Evolutionary conservation across 2,888 invertebrate genomes (phyloP).

Genomic region (Oscheius sp.): DNA sequence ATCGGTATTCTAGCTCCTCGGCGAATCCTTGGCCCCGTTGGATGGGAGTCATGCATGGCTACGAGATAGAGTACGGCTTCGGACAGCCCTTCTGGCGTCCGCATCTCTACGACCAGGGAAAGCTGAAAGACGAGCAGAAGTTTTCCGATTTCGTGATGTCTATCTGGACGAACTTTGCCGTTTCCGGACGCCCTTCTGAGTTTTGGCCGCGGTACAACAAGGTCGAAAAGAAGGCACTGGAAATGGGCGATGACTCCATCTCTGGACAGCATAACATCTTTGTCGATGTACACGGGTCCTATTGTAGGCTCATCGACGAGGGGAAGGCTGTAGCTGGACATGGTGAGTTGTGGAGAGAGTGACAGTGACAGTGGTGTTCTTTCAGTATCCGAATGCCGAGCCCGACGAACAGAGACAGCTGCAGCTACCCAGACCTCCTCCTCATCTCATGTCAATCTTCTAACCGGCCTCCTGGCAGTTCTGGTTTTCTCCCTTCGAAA

Average conservation of each 20-base stretch:
- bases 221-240: conserved; percentile 67
- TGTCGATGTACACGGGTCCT: conserved; percentile 67
- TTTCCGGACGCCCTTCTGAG: conserved; percentile 83
- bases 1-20: conserved; percentile 60
- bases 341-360: conserved; percentile 8
- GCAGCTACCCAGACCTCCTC: conserved; percentile 25
- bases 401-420: conserved; percentile 32
- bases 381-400: conserved; percentile 43
- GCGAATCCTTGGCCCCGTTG: conserved; percentile 95
- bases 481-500: not conserved
- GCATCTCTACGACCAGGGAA: conserved; percentile 83
- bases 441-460: conserved; percentile 11
- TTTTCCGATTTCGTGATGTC: conserved; percentile 91
- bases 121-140: conserved; percentile 60
- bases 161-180: conserved; percentile 91
- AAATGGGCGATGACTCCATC: conserved; percentile 59
- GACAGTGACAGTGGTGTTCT: too few relatives aligned
- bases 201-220: conserved; percentile 71
- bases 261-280: conserved; percentile 59
- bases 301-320: conserved; percentile 69
- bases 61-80: conserved; percentile 97
- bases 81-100: conserved; percentile 92
- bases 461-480: not conserved
- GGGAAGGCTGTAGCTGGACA: conserved; percentile 57
- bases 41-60: conserved; percentile 99